phyloP scores from a whole-genome alignment of 2,797 vertebrate genomes.

The Macropus fuliginosus region DNA sequence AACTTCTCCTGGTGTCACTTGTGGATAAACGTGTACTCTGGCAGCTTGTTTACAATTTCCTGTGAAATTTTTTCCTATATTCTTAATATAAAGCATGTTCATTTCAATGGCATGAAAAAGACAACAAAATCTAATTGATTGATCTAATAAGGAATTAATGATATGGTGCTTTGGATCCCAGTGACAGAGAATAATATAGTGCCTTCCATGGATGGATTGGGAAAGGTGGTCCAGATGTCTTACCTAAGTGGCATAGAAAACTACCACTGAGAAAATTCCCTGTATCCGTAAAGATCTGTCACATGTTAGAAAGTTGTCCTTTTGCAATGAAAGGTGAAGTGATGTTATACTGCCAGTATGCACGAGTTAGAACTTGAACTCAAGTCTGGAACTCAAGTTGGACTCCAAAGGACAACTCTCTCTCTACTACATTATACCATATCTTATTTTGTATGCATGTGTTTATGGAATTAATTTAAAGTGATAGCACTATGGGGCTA shows the following conservation, averaged over 20 bases:
- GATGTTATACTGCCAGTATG: not conserved
- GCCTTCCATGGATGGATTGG: not conserved
- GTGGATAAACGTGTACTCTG: conserved; percentile 50
- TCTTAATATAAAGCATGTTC: conserved; percentile 52
- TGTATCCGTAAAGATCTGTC: not conserved
- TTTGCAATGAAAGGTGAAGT: not conserved
- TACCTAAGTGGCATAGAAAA: not conserved
- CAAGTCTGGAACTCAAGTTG: not conserved
- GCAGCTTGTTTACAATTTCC: conserved; percentile 67
- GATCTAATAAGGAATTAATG: conserved; percentile 33
- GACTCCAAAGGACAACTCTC: not conserved
- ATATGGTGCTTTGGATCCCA: not conserved
- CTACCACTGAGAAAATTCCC: not conserved
- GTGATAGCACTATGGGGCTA: not conserved
- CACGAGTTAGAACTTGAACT: not conserved
- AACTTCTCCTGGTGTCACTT: conserved; percentile 38
- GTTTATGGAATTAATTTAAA: not conserved
- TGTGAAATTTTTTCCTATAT: conserved; percentile 66
- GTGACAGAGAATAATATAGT: not conserved
- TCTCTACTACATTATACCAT: not conserved
- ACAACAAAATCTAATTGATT: conserved; percentile 45
- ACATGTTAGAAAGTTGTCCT: not conserved
- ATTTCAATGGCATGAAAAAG: conserved; percentile 55
- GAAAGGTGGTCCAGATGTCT: not conserved
- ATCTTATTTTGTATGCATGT: not conserved